A percentile compares a stretch with the other conserved stretches of the same genome.
Conservation (phyloP, 2,113 vertebrate genomes). For the Brachypteracias leptosomus region DNA sequence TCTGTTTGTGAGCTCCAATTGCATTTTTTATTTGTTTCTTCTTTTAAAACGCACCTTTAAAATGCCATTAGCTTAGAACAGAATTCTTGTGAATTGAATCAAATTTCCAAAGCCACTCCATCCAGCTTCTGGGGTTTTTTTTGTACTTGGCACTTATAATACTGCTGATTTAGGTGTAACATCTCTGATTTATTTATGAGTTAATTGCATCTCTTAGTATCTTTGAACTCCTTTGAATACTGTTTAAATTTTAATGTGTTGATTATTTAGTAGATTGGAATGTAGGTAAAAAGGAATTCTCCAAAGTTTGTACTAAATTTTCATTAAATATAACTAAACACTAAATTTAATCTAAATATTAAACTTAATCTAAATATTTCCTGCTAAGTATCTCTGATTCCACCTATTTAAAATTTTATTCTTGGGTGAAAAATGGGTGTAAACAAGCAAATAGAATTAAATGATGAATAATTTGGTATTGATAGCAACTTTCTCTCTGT, state of each 20-base stretch:
- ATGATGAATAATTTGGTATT: not conserved
- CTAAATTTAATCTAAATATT: not conserved
- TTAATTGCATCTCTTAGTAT: not conserved
- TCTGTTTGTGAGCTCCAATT: not conserved
- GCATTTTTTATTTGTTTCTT: not conserved
- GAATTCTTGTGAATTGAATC: not conserved
- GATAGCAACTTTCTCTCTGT: not conserved
- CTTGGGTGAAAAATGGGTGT: not conserved
- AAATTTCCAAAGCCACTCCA: not conserved
- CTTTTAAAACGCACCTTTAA: not conserved
- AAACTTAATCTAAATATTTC: not conserved
- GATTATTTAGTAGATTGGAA: not conserved
- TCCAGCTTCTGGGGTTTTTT: not conserved
- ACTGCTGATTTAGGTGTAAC: not conserved
- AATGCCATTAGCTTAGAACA: not conserved
- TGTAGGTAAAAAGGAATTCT: not conserved
- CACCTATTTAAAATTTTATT: not conserved
- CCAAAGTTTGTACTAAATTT: not conserved
- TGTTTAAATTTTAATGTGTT: not conserved
- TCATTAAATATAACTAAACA: not conserved
- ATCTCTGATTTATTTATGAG: not conserved
- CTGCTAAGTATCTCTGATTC: not conserved
- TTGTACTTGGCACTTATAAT: not conserved
- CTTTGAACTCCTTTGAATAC: not conserved
- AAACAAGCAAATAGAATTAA: not conserved